Evolutionary conservation across 1,140 invertebrate species (phyloP), one percentile per base, ranked within the genome.

Genomic region (Mya arenaria): DNA sequence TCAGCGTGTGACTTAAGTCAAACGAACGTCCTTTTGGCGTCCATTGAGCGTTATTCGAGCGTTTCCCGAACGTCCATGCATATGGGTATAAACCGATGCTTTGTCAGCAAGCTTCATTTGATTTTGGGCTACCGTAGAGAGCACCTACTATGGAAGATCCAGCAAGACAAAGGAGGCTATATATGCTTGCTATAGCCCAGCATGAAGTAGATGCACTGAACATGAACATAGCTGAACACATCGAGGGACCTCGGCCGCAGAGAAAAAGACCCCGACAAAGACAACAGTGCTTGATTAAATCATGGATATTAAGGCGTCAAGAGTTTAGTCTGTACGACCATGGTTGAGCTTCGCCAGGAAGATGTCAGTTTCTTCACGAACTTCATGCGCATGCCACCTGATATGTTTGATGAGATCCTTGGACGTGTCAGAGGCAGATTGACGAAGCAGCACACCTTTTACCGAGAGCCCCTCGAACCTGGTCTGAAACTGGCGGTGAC

Each of bases 401-500:
- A 74, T 15, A 48, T 71, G 44, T 52, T 71, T 71, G 68, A 55
- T 71, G 48, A 71, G 68, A 71, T 71, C 44, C 68, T 71, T 48
- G 68, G 28, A 28, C 68, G 68, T 71, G 68, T 71, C 13, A 52
- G 69, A 32, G 4, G 44, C 77, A 77, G 81, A 62, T 32, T 83
- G 52, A 83, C 73, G 36, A 83, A 68, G 73, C 81, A 83, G 81
- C 44, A 83, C 63, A 83, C 81, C 62, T 56, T 58, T 34, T 83
- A 68, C 81, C 30, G 73, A 69, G 62, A 56, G n/a, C 60, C 73
- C 48, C 73, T 68, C 55, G 73, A 68, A 56, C 63, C 72, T 56
- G 72, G 72, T 32, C 44, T 77, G 71, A 83, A 82, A 48, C 72
- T 82, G 41, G 80, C 72, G 28, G 48, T 82, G 37, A 82, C 79